Evolutionary conservation across 2,113 vertebrate genomes (phyloP), one percentile per base, ranked within the genome.

Genomic region (Macrotis lagotis): DNA sequence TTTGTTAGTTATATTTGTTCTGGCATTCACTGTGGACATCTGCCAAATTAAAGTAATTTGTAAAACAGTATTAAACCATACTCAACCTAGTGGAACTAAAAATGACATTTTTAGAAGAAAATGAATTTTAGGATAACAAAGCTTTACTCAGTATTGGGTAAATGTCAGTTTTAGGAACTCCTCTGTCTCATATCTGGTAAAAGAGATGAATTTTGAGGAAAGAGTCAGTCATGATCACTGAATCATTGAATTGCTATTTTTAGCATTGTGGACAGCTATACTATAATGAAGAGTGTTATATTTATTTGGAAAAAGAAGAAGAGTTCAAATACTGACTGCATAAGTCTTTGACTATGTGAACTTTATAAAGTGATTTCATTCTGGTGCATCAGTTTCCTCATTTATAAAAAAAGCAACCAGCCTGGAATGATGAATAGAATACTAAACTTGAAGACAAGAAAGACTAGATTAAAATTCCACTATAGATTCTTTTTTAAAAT

Each of bases 1-100:
- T 52, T 91, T 88, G 50, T 91, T 96, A 88, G 48, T 97, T 93
- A 0, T 95, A 66, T 98, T 96, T 92, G 59, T 95, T 96, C 97
- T 96, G 97, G 96, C 95, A 95, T 92, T 91, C 0, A 1, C 92
- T 90, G n/a, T 92, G 93, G 94, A 55, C 66, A 50, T 11, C 48
- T 93, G 91, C 93, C 93, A 91, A 89, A 91, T 90, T 89, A n/a
- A 88, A 55, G 88, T 8, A 55, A 92, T 92, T 95, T 91, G 44
- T 88, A 95, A 66, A 93, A 53, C 93, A 24, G 24, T 91, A 93
- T 93, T 91, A n/a, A 91, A 88, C 88, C 7, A 37, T 31, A 19
- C 51, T 49, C 88, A 22, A 53, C 59, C 50, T 31, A 51, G 89
- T 55, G 91, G 94, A 94, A 94, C 55, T 94, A 94, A 97, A 98